phyloP scores from a whole-genome alignment of 2,888 invertebrate genomes.

The Melanotus villosus region DNA sequence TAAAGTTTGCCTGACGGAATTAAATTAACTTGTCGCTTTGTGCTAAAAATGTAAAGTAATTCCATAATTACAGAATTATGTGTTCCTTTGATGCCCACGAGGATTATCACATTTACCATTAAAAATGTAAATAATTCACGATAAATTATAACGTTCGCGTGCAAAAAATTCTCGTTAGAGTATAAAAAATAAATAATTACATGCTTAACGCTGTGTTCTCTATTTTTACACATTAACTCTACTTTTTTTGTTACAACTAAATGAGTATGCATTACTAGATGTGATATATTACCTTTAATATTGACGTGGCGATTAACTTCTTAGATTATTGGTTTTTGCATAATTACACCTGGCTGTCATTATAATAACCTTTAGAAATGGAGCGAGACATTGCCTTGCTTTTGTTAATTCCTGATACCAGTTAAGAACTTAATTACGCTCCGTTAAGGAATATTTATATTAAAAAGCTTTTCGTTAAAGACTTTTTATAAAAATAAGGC shows the following conservation, averaged over 20 bases:
- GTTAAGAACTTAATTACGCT: not conserved
- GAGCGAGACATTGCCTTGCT: slow-evolving; percentile 12
- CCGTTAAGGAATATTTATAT: not conserved
- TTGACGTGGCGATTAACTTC: slow-evolving; percentile 14
- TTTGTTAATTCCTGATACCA: too few relatives aligned
- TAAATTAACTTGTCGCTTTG: slow-evolving; percentile 12
- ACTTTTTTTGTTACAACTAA: not conserved
- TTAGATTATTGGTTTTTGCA: slow-evolving; percentile 14
- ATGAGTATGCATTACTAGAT: not conserved
- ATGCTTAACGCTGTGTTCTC: not conserved
- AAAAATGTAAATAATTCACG: slow-evolving; percentile 10
- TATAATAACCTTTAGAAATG: slow-evolving; percentile 5
- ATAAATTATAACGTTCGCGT: slow-evolving; percentile 21
- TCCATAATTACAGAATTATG: slow-evolving; percentile 26
- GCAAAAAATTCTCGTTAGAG: slow-evolving; percentile 17
- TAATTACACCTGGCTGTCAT: not conserved
- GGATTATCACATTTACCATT: slow-evolving; percentile 15
- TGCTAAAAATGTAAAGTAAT: slow-evolving; percentile 14
- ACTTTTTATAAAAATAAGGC: not conserved
- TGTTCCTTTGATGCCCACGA: slow-evolving; percentile 2
- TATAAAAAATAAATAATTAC: slow-evolving; percentile 20
- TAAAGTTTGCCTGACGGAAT: not conserved
- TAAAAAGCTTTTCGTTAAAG: not conserved
- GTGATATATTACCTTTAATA: slow-evolving; percentile 7
- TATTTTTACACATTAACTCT: slow-evolving; percentile 13